Evolutionary conservation across 2,113 vertebrate species (phyloP), one percentile per base, ranked within the genome.

Genomic region (Gymnobelideus leadbeateri): DNA sequence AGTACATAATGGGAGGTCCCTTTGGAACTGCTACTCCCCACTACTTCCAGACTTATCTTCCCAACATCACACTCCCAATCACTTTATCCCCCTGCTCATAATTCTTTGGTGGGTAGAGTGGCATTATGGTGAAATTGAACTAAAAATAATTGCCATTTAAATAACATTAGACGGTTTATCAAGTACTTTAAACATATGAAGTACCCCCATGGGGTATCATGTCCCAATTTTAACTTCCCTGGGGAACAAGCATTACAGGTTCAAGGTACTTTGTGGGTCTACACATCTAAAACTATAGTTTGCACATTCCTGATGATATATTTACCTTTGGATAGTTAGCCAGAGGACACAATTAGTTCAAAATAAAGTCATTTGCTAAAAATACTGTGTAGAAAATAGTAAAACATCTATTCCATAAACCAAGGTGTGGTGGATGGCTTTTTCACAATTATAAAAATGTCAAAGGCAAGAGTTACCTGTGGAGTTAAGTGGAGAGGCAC

Each of bases 1-100:
- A 93, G 47, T 94, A 92, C 51, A 24, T 94, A 93, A 89, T 52
- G 91, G 25, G 51, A 92, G 54, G 10, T 93, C 9, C n/a, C 3
- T 89, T 25, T 16, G 92, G 84, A 50, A 46, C 28, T 28, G 54
- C 68, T 77, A 37, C 6, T 77, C 16, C 37, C 68, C 8, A 77
- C 14, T 14, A n/a, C 37, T 77, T n/a, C 28, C 68, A 84, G 16
- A 6, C 14, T 84, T 37, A 77, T 77, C 16, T 84, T 84, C 68
- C n/a, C 68, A 77, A 61, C 31, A 37, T 21, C 16, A 77, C 68
- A 77, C 14, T n/a, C 16, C 14, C 68, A 77, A 77, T 77, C 37
- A n/a, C 16, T 77, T 77, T 77, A 77, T n/a, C n/a, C 37, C 68
- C 68, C n/a, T 77, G 68, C 1, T 77, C 68, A n/a, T 77, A 77